Percentiles rank a stretch among this genome's conserved stretches.
These are phyloP conservation scores for Lepus oiostolus DNA, from an alignment of 2,797 vertebrate species.

Conservation along the genomic window DNA sequence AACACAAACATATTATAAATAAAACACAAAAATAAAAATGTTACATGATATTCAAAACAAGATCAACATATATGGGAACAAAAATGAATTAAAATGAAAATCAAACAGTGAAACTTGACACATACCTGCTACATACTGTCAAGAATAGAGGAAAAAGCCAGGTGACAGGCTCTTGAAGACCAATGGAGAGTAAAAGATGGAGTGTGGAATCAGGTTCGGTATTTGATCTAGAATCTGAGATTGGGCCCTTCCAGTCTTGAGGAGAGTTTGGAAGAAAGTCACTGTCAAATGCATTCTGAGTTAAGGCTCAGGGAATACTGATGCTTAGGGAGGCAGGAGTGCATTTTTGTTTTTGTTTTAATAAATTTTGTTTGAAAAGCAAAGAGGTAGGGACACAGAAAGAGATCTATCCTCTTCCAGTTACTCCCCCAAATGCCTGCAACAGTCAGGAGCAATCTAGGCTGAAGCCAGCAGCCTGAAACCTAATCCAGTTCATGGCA, in stretches of 20 bases:
- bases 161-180: background rate
- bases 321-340: background rate
- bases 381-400: too few species aligned
- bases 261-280: background rate
- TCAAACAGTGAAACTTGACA: background rate
- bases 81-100: background rate
- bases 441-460: too few species aligned
- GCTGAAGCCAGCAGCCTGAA: too few species aligned
- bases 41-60: background rate
- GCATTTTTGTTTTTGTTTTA: background rate
- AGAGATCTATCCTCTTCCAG: too few species aligned
- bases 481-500: too few species aligned
- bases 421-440: too few species aligned
- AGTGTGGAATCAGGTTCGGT: too few species aligned
- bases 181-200: background rate
- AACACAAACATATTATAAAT: background rate
- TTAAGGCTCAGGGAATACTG: background rate
- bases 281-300: background rate
- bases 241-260: background rate
- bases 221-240: background rate
- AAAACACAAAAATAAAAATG: background rate
- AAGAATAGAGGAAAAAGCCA: background rate
- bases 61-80: background rate
- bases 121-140: too few species aligned
- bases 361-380: too few species aligned